phyloP scores from a whole-genome alignment of 2,888 invertebrate genomes.

The Nasonovia ribisnigri region DNA sequence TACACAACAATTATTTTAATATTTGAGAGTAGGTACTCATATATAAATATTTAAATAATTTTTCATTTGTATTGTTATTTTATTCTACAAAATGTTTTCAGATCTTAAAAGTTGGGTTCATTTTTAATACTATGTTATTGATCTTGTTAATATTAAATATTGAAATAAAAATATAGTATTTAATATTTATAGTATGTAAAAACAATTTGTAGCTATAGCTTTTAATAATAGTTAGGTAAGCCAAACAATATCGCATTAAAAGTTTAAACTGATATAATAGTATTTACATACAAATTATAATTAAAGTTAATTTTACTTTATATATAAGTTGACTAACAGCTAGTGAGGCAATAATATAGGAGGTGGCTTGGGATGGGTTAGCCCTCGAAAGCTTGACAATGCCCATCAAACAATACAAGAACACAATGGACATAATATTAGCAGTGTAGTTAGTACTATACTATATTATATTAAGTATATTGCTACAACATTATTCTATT shows the following conservation, averaged over 20 bases:
- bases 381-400: no score
- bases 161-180: background rate
- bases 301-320: no score
- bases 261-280: background rate
- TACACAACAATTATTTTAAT: background rate
- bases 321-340: no score
- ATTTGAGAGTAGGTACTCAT: background rate
- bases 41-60: background rate
- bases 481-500: no score
- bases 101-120: background rate
- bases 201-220: background rate
- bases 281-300: no score
- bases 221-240: background rate
- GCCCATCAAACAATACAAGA: no score
- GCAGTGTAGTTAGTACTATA: no score
- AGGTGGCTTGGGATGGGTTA: no score
- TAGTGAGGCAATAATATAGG: no score
- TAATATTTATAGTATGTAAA: no score
- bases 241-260: background rate
- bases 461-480: no score
- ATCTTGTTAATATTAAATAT: background rate
- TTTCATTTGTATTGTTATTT: background rate
- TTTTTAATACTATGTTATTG: background rate
- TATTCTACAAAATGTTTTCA: background rate
- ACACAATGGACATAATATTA: no score